Evolutionary conservation across 2,888 invertebrate species (phyloP).

Genomic region (Phragmatobia fuliginosa): DNA sequence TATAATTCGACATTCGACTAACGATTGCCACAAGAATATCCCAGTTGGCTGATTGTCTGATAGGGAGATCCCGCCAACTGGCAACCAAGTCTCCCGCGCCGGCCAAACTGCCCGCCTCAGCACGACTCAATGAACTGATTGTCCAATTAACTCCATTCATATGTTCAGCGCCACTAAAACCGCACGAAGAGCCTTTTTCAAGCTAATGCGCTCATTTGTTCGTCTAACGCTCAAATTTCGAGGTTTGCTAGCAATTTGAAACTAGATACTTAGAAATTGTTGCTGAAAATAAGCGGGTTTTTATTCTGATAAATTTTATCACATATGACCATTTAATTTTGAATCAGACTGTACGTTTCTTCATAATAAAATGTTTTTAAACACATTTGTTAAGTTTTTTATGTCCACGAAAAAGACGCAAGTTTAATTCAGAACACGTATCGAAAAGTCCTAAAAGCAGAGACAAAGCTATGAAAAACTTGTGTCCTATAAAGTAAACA

Average conservation of each 20-base stretch:
- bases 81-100: slow-evolving; percentile 66
- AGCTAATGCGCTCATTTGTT: slow-evolving; percentile 68
- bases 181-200: slow-evolving; percentile 68
- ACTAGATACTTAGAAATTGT: slow-evolving; percentile 28
- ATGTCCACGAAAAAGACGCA: slow-evolving; percentile 29
- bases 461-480: slow-evolving; percentile 53
- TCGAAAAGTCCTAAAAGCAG: slow-evolving; percentile 45
- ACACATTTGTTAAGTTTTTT: slow-evolving; percentile 24
- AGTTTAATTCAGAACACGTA: slow-evolving; percentile 42
- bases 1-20: slow-evolving; percentile 39
- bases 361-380: not conserved
- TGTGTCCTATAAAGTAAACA: slow-evolving; percentile 52
- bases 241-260: slow-evolving; percentile 53
- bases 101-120: slow-evolving; percentile 76
- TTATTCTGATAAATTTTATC: slow-evolving; percentile 18
- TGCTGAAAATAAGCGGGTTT: slow-evolving; percentile 25
- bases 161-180: slow-evolving; percentile 66
- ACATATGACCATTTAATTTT: slow-evolving; percentile 1
- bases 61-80: slow-evolving; percentile 73
- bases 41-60: slow-evolving; percentile 72
- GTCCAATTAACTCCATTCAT: slow-evolving; percentile 84
- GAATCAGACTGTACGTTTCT: not conserved
- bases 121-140: slow-evolving; percentile 79
- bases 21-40: slow-evolving; percentile 58
- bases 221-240: slow-evolving; percentile 58